Base-by-base conservation (phyloP, 2,797 vertebrate species). In the Lacerta viridis region DNA sequence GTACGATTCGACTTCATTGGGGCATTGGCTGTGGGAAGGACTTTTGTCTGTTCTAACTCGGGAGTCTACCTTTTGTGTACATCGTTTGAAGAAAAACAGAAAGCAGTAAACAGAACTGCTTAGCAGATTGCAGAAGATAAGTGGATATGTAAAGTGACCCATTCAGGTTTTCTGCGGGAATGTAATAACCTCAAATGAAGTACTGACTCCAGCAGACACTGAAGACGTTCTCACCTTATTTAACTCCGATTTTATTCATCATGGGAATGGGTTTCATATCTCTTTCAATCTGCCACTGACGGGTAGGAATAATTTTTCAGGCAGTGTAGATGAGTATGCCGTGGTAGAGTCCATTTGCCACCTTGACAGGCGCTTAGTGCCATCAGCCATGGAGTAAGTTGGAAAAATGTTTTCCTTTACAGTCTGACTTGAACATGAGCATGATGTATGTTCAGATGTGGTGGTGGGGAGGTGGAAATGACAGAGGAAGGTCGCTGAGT, bases 311-410 rank as follows among this genome's bases (percentile, higher is more conserved):
- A 94, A 93, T 94, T 95, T 95, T 83, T 94, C 46, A 92, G 92
- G 91, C 87, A 89, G 5, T 91, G 90, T 81, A 93, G 91, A 87
- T 88, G 91, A 93, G 59, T 90, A 83, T 0, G 0, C 83, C 87
- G n/a, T 92, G 85, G 90, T 93, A 92, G 90, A 94, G 93, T 95
- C 91, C 85, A 92, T 96, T 95, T 94, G 91, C 93, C 86, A 90
- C 80, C 66, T 29, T 95, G 94, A 92, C 92, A 93, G 88, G 90
- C 94, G 86, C 85, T 92, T 80, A 89, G 90, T 75, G 83, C 92
- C 88, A 84, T 94, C 90, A 93, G 81, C 89, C 85, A 86, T 72
- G 61, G 81, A 86, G 80, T 55, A 91, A 91, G 80, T 61, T 88
- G 85, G 90, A 90, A 82, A 95, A 95, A 90, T 93, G 90, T 85